phyloP scores from a whole-genome alignment of 1,140 invertebrate genomes.

The Lutraria rhynchaena region DNA sequence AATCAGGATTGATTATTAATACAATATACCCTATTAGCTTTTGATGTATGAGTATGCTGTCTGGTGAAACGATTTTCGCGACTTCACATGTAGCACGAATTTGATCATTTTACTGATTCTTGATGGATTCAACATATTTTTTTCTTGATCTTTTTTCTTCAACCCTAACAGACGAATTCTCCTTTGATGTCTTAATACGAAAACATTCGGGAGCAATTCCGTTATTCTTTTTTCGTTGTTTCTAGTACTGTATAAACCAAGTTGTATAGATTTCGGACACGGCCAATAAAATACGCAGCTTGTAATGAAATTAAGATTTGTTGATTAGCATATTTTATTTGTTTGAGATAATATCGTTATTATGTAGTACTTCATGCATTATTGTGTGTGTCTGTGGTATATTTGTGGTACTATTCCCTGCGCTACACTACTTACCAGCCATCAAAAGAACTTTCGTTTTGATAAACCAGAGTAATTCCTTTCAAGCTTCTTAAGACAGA shows the following conservation, averaged over 20 bases:
- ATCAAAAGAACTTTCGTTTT: constrained; percentile 40
- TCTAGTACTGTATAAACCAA: constrained; percentile 28
- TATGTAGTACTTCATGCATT: constrained; percentile 51
- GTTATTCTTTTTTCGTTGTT: constrained; percentile 22
- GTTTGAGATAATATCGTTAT: constrained; percentile 40
- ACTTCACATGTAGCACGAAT: constrained; percentile 22
- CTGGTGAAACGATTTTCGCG: constrained; percentile 42
- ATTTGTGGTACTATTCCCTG: constrained; percentile 6
- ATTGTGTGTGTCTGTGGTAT: constrained; percentile 16
- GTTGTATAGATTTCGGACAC: constrained; percentile 37
- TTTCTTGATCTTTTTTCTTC: constrained; percentile 59
- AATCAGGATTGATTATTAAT: too few species aligned
- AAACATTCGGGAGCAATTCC: constrained; percentile 34
- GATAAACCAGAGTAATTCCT: constrained; percentile 31
- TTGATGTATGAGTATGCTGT: constrained; percentile 37
- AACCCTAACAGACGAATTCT: constrained; percentile 33
- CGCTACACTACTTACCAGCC: constrained; percentile 6
- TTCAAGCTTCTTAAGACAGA: neutral
- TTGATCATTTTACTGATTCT: constrained; percentile 19
- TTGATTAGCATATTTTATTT: constrained; percentile 41
- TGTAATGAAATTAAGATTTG: constrained; percentile 50
- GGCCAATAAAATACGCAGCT: constrained; percentile 50
- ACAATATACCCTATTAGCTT: constrained; percentile 26
- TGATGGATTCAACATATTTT: constrained; percentile 48
- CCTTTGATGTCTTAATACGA: constrained; percentile 50